Conservation (phyloP, 1,140 invertebrate species). For the Goniozus legneri region DNA sequence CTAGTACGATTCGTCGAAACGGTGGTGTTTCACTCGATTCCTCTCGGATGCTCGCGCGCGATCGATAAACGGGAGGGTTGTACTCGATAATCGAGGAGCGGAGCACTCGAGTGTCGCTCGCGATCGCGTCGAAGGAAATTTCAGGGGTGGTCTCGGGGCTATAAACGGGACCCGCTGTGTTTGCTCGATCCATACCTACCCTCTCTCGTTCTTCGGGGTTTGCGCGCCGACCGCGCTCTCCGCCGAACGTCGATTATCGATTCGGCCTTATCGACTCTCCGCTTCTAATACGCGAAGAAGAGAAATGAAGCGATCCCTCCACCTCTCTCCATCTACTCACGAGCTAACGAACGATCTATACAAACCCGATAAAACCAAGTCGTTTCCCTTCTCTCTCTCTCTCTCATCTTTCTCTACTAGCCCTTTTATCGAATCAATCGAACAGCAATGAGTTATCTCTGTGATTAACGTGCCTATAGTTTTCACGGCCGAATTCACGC, state of each 20-base stretch:
- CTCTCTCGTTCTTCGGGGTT: conserved; percentile 17
- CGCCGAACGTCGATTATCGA: conserved; percentile 18
- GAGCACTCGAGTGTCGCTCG: conserved; percentile 9
- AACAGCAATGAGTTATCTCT: no score
- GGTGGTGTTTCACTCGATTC: no score
- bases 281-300: conserved; percentile 19
- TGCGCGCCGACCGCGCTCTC: no score
- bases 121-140: conserved; percentile 23
- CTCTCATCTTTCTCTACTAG: not conserved
- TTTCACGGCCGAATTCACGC: no score
- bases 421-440: no score
- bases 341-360: no score
- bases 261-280: conserved; percentile 19
- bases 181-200: conserved; percentile 26
- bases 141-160: conserved; percentile 21
- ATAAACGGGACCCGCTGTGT: conserved; percentile 26
- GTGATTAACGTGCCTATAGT: no score
- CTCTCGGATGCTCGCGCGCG: no score
- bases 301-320: no score
- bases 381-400: not conserved
- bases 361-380: no score
- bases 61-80: conserved; percentile 11
- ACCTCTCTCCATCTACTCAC: no score
- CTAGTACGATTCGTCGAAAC: no score
- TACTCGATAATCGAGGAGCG: conserved; percentile 18